Percentiles rank a stretch among this genome's conserved stretches.
These are phyloP conservation scores for Thysanoteuthis rhombus DNA, from an alignment of 2,888 invertebrate genomes.

Conservation along the genomic window DNA sequence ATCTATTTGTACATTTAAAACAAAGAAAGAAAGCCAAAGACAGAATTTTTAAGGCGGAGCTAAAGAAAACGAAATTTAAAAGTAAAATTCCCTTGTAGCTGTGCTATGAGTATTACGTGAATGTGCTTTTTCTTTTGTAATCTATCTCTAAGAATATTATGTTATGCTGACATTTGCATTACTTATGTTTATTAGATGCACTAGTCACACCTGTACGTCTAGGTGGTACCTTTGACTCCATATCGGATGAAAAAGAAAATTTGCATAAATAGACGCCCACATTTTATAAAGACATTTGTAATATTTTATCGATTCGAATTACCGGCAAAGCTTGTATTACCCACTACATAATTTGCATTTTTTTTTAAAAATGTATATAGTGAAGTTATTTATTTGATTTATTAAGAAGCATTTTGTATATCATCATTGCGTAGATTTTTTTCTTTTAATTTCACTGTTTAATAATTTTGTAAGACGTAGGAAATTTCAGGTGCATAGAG, in stretches of 20 bases:
- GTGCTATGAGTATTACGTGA: not conserved
- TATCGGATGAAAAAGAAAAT: not conserved
- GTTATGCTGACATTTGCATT: not conserved
- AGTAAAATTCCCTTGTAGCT: not conserved
- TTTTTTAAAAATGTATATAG: not conserved
- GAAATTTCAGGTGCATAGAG: not conserved
- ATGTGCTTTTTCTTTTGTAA: not conserved
- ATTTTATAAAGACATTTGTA: not conserved
- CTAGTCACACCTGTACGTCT: not conserved
- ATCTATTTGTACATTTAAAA: not conserved
- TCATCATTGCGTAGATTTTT: not conserved
- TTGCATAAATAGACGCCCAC: not conserved
- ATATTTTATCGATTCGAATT: not conserved
- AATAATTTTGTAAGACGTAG: not conserved
- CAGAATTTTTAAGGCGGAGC: not conserved
- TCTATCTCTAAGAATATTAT: not conserved
- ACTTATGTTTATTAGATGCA: conserved; percentile 12
- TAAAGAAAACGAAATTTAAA: not conserved
- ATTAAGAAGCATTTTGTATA: not conserved
- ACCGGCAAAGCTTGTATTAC: not conserved
- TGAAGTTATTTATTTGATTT: not conserved
- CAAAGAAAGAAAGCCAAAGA: not conserved
- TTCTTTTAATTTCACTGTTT: not conserved
- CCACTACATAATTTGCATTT: not conserved
- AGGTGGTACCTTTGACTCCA: not conserved